Base-by-base conservation (phyloP, 1,140 invertebrate species). In the Drosophila biarmipes region DNA sequence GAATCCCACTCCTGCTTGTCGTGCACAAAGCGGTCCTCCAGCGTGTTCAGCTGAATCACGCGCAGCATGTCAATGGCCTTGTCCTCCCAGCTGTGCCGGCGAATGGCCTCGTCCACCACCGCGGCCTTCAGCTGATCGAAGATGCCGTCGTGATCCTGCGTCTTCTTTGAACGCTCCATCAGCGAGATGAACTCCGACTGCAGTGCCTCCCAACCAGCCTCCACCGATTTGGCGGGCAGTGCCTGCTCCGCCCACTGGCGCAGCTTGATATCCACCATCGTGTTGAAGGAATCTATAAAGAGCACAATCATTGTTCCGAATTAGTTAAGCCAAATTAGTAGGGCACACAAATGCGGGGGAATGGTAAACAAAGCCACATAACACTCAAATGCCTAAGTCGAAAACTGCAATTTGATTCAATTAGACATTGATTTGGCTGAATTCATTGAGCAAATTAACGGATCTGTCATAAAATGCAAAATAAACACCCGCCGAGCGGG, bases 1-100 rank as follows among this genome's bases (percentile, higher is more conserved):
- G 94, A 93, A 92, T 99, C 98, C 99, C 99, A 99, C 64, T 99
- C 97, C 17, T 95, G 93, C 92, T 99, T 98, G 85, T 99, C 98
- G 49, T 95, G 95, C 27, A 99, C 96, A 55, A 95, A 96, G 35
- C 97, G 94, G 93, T 99, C 98, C 92, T 99, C 98, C 4, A 99
- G 93, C 10, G 97, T 96, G 92, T 99, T 99, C 14, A 98, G 91
- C 93, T 99, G 99, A 56, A 99, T 97, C 2, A 99, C 96, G 34
- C 98, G 93, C 75, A 99, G 93, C 92, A 98, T 96, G 93, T 97
- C 95, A 21, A 92, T 92, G 27, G 91, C 91, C 92, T 98, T 98
- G 51, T 96, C 95, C 92, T 99, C 98, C 99, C 99, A 99, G 31
- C 95, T 94, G 92, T 99, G 98, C 75, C 96, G 93, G 11, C 94